Base-by-base conservation (phyloP, 64 coral and sea anemone genomes). In the Pachyseris speciosa region DNA sequence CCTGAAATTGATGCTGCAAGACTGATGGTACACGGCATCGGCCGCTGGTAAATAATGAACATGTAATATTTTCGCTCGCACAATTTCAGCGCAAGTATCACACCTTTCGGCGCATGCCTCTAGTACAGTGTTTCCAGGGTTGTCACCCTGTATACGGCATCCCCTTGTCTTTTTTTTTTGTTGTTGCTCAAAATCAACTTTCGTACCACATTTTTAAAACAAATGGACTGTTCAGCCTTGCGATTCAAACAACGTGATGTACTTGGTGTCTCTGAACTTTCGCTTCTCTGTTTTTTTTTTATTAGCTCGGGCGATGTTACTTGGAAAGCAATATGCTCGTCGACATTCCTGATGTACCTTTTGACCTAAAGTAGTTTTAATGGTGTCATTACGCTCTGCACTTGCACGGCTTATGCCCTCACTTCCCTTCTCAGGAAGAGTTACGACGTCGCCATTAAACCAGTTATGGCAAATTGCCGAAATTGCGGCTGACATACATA, bases 1-100 rank as follows among this genome's bases (percentile, higher is more conserved):
- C 8, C 72, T 12, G 25, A 75, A 75, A 29, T 75, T 75, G 13
- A 8, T 9, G 30, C 72, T 75, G 40, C 72, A 75, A 7, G 7
- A 6, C 22, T 75, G 11, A 25, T 75, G 72, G 43, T 75, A 40
- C 34, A 89, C 74, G 16, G 89, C 89, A 71, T 85, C 79, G 5
- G 78, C 89, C 16, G 89, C 80, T 4, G 78, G 89, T 10, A 85
- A 52, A 75, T 84, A 78, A 43, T 74, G 65, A 8, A 92, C 89
- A 47, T 44, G 41, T 5, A 53, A 32, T 20, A 72, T 19, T 64
- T 68, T 59, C 1, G 89, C 89, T 24, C 59, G 72, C 34, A 90
- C 87, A 0, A 67, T 36, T 42, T 80, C 73, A 27, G 87, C 74
- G 73, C 87, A 80, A 1, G 65, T 74, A 78, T 63, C 87, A 4